Evolutionary conservation across 2,888 invertebrate species (phyloP).

Genomic region (Dynastes hyllus): DNA sequence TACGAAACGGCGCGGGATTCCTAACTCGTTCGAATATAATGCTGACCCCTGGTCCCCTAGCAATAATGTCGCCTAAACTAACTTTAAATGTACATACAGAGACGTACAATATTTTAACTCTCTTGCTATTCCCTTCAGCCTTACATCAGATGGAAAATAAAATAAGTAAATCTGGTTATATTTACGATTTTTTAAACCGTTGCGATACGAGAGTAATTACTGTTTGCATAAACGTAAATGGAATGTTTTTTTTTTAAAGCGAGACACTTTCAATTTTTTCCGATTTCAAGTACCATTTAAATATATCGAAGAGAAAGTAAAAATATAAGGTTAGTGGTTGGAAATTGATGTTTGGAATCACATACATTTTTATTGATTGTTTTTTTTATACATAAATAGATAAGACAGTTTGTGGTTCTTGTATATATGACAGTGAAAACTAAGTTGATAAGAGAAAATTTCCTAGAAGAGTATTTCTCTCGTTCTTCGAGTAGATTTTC

Average conservation of each 20-base stretch:
- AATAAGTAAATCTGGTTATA: not conserved
- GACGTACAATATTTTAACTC: not conserved
- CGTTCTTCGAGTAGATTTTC: slow-evolving; percentile 23
- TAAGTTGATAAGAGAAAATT: slow-evolving; percentile 52
- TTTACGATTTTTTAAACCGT: not conserved
- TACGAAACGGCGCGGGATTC: slow-evolving; percentile 20
- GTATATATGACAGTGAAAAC: slow-evolving; percentile 46
- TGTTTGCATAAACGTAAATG: slow-evolving; percentile 2
- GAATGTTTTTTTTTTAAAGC: not conserved
- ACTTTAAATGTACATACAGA: not conserved
- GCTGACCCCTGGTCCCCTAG: slow-evolving; percentile 27
- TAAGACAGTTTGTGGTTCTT: not conserved
- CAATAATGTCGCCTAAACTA: slow-evolving; percentile 10
- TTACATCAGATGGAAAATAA: no score
- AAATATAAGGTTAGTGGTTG: slow-evolving; percentile 22
- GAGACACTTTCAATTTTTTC: slow-evolving; percentile 38
- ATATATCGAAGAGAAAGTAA: slow-evolving; percentile 38
- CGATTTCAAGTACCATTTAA: slow-evolving; percentile 39
- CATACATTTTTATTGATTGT: no score
- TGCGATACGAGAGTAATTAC: not conserved
- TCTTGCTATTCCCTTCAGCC: not conserved
- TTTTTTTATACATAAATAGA: no score
- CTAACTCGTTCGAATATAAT: not conserved
- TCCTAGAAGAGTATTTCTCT: slow-evolving; percentile 52
- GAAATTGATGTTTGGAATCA: slow-evolving; percentile 16